Evolutionary conservation across 1,140 invertebrate genomes (phyloP).

Genomic region (Periplaneta americana): DNA sequence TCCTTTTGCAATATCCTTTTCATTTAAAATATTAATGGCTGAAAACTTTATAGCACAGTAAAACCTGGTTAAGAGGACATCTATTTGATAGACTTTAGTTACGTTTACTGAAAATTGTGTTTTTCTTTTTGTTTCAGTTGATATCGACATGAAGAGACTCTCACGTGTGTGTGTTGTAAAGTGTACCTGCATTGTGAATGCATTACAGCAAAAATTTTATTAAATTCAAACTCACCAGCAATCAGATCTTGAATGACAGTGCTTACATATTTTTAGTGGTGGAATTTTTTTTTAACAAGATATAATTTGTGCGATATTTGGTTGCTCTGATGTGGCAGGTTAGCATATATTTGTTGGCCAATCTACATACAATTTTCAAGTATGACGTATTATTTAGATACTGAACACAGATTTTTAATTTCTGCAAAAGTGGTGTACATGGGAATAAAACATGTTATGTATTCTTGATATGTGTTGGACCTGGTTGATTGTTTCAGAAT

Average conservation of each 20-base stretch:
- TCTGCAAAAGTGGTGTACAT: too few relatives aligned
- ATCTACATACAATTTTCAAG: not conserved
- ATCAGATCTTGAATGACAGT: not conserved
- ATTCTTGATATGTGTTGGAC: too few relatives aligned
- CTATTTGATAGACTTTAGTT: too few relatives aligned
- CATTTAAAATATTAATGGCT: too few relatives aligned
- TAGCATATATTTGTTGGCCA: not conserved
- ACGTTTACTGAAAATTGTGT: not conserved
- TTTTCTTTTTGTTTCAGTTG: not conserved
- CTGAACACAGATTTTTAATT: too few relatives aligned
- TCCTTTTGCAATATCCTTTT: too few relatives aligned
- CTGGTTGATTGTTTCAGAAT: too few relatives aligned
- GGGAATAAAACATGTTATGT: too few relatives aligned
- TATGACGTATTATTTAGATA: not conserved
- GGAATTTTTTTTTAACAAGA: not conserved
- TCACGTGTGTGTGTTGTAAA: not conserved
- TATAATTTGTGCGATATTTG: not conserved
- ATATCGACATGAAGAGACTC: not conserved
- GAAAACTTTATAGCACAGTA: too few relatives aligned
- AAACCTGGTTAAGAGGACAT: too few relatives aligned
- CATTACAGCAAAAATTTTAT: not conserved
- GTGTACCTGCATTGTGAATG: not conserved
- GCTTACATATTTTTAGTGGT: not conserved
- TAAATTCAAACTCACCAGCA: not conserved
- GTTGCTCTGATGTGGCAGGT: not conserved